A percentile compares a stretch with the other conserved stretches of the same genome.
phyloP scores from a whole-genome alignment of 1,140 invertebrate genomes.

The Homarus americanus region DNA sequence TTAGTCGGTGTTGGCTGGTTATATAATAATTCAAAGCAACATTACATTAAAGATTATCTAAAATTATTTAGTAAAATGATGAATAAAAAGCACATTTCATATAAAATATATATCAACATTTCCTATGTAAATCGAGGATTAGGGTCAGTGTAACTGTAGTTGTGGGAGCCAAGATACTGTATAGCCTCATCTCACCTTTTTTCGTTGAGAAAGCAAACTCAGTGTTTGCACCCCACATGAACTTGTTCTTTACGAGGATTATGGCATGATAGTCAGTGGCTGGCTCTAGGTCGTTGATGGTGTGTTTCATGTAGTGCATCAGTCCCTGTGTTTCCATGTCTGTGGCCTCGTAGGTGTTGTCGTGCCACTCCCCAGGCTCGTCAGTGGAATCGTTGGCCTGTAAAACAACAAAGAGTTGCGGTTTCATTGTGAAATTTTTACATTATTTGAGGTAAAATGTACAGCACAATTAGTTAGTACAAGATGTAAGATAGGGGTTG shows the following conservation, averaged over 20 bases:
- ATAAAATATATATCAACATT: neutral
- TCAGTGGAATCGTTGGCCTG: slow-evolving; percentile 63
- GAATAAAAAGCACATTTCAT: neutral
- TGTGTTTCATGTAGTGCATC: slow-evolving; percentile 54
- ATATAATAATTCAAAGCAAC: neutral
- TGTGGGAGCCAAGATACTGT: too few relatives aligned
- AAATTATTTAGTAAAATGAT: neutral
- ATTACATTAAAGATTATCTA: neutral
- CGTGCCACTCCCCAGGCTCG: slow-evolving; percentile 39
- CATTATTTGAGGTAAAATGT: too few relatives aligned
- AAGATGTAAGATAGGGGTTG: too few relatives aligned
- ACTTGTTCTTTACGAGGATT: slow-evolving; percentile 50
- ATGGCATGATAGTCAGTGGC: slow-evolving; percentile 67
- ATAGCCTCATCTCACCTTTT: slow-evolving; percentile 42
- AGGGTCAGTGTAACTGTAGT: neutral
- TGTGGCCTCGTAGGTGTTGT: slow-evolving; percentile 9
- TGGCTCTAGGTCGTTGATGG: slow-evolving; percentile 38
- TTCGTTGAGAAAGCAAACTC: slow-evolving; percentile 48
- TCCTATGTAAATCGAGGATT: neutral
- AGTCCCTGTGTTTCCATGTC: slow-evolving; percentile 47
- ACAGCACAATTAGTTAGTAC: too few relatives aligned
- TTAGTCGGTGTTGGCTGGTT: neutral
- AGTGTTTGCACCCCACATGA: slow-evolving; percentile 33
- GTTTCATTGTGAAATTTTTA: too few relatives aligned
- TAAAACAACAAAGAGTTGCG: too few relatives aligned